These are phyloP conservation scores for Choristoneura fumiferana DNA, from an alignment of 1,140 invertebrate species.

Conservation along the genomic window DNA sequence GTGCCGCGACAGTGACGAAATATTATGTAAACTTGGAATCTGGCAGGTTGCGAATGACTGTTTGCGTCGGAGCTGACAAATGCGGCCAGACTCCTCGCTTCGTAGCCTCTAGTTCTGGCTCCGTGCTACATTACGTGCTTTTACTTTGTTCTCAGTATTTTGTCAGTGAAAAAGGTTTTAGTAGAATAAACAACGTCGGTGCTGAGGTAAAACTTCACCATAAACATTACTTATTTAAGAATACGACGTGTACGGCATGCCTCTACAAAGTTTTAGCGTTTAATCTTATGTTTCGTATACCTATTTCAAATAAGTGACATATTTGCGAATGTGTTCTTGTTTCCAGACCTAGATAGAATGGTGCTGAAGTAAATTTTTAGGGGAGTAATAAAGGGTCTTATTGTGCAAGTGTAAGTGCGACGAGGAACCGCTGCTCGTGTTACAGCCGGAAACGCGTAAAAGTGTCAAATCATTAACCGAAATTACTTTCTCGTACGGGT, in stretches of 20 bases:
- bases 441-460: slow-evolving; percentile 45
- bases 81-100: not conserved
- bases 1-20: not conserved
- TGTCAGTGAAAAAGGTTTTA: slow-evolving; percentile 1
- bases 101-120: not conserved
- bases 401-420: slow-evolving; percentile 43
- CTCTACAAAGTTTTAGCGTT: slow-evolving; percentile 6
- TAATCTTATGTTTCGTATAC: no score
- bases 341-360: no score
- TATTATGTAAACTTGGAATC: slow-evolving; percentile 1
- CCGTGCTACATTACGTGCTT: not conserved
- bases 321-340: no score
- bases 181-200: slow-evolving; percentile 5
- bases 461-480: slow-evolving; percentile 56
- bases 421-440: slow-evolving; percentile 32
- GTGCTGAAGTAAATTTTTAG: slow-evolving; percentile 40
- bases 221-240: slow-evolving; percentile 13
- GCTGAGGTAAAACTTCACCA: slow-evolving; percentile 3
- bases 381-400: slow-evolving; percentile 53
- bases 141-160: slow-evolving; percentile 4
- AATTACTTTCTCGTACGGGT: slow-evolving; percentile 43
- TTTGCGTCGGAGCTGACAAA: not conserved
- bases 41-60: not conserved
- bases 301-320: no score
- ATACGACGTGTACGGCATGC: not conserved